Conservation (phyloP, 92 coral and sea anemone species). For the Zoanthus sociatus region DNA sequence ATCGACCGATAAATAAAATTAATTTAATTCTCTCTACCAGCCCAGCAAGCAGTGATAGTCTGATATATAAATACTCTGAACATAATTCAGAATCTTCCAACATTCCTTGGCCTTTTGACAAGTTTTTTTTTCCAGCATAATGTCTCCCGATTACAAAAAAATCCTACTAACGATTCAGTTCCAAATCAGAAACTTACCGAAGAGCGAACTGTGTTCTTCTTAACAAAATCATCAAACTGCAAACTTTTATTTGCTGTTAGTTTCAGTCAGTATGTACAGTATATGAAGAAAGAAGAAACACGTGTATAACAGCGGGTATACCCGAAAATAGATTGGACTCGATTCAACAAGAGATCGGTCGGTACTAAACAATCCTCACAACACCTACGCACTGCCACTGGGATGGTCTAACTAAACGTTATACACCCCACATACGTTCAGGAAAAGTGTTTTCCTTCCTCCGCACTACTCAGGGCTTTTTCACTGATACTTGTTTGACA, state of each 20-base stretch:
- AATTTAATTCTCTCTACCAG: neutral
- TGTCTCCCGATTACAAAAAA: too few relatives aligned
- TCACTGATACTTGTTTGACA: neutral
- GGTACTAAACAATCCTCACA: neutral
- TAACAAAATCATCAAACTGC: too few relatives aligned
- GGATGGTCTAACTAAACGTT: neutral
- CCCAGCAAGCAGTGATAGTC: neutral
- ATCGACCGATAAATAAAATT: neutral
- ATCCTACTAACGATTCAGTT: too few relatives aligned
- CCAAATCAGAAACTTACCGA: too few relatives aligned
- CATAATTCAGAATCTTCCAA: neutral
- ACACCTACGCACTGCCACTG: neutral
- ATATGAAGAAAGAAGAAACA: too few relatives aligned
- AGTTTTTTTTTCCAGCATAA: neutral
- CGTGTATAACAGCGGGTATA: too few relatives aligned
- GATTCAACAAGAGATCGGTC: too few relatives aligned
- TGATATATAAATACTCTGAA: too few relatives aligned
- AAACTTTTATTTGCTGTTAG: too few relatives aligned
- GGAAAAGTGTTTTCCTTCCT: neutral
- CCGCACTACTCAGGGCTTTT: neutral
- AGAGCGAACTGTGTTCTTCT: too few relatives aligned
- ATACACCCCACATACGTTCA: neutral
- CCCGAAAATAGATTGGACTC: too few relatives aligned
- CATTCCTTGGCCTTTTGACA: neutral
- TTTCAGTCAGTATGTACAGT: too few relatives aligned